These are phyloP conservation scores for Penaeus chinensis DNA, from an alignment of 1,140 invertebrate genomes.

Conservation along the genomic window DNA sequence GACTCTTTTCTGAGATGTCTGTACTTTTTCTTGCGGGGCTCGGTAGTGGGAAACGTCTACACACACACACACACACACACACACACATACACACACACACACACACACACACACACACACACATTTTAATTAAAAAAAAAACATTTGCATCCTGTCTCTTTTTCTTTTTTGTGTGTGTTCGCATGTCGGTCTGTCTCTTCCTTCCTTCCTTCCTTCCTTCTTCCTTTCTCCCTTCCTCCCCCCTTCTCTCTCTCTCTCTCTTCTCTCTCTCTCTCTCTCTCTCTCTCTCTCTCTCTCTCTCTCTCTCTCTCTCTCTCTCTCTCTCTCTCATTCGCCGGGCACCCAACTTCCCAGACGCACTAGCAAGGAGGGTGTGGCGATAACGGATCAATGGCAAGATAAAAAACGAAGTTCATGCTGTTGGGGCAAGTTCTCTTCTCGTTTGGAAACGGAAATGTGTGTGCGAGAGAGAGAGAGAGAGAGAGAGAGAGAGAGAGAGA, in stretches of 20 bases:
- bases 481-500: not conserved
- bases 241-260: not conserved
- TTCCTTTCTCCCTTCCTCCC: not conserved
- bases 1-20: too few relatives aligned
- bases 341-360: not conserved
- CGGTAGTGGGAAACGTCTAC: too few relatives aligned
- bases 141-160: too few relatives aligned
- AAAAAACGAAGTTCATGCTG: not conserved
- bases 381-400: not conserved
- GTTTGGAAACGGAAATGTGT: too few relatives aligned
- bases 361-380: not conserved
- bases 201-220: not conserved
- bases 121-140: too few relatives aligned
- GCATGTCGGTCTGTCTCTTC: too few relatives aligned
- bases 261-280: not conserved
- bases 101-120: too few relatives aligned
- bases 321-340: not conserved
- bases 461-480: not conserved
- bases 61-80: too few relatives aligned
- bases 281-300: too few relatives aligned
- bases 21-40: too few relatives aligned
- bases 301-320: not conserved
- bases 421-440: too few relatives aligned
- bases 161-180: not conserved
- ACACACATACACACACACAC: too few relatives aligned